Evolutionary conservation across 2,888 invertebrate species (phyloP).

Genomic region (Xestoiulus laeticollis): DNA sequence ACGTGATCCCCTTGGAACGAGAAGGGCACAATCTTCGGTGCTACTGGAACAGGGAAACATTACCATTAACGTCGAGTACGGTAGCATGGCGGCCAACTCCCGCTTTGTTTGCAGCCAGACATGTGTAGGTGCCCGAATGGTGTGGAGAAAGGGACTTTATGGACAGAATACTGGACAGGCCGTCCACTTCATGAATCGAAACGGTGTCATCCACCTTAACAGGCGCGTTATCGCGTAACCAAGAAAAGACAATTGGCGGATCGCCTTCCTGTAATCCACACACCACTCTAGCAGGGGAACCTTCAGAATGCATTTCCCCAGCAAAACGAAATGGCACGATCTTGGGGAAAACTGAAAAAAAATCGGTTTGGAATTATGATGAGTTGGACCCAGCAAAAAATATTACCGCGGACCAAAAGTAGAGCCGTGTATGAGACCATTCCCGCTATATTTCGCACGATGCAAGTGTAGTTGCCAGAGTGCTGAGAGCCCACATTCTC

Average conservation of each 20-base stretch:
- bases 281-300: conserved; percentile 57
- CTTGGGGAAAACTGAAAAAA: conserved; percentile 73
- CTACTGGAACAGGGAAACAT: conserved; percentile 70
- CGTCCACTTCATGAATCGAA: conserved; percentile 52
- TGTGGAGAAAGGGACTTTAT: conserved; percentile 60
- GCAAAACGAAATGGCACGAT: conserved; percentile 70
- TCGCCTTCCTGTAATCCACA: conserved; percentile 60
- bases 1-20: conserved; percentile 53
- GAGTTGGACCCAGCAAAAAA: neutral
- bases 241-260: conserved; percentile 70
- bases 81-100: conserved; percentile 4
- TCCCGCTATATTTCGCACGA: conserved; percentile 54
- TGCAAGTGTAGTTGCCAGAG: conserved; percentile 58
- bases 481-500: conserved; percentile 59
- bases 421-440: conserved; percentile 56
- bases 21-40: conserved; percentile 69
- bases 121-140: conserved; percentile 63
- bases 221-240: conserved; percentile 72
- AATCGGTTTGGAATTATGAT: neutral
- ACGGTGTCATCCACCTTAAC: conserved; percentile 64
- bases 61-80: conserved; percentile 45
- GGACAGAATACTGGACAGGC: conserved; percentile 69
- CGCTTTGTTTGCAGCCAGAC: conserved; percentile 57
- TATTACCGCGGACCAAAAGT: conserved; percentile 54
- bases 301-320: conserved; percentile 59